Conservation (phyloP, 2,113 vertebrate genomes). For the Xiphophorus couchianus region DNA sequence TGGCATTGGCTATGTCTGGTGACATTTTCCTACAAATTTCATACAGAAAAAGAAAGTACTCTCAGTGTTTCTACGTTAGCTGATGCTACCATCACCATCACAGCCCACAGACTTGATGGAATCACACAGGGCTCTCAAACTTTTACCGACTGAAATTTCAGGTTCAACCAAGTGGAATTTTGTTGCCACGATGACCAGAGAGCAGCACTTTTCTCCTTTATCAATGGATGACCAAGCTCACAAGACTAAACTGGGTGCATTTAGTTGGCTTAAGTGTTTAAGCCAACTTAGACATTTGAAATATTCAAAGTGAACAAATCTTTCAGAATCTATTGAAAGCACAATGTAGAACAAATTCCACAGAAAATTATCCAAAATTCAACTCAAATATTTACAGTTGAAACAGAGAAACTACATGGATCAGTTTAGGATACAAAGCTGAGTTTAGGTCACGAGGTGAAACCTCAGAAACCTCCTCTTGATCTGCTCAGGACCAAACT, state of each 20-base stretch:
- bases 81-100: no score
- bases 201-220: no score
- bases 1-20: no score
- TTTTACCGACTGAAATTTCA: no score
- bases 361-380: not conserved
- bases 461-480: conserved; percentile 23
- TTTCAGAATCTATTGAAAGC: not conserved
- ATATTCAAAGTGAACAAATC: not conserved
- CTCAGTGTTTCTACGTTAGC: no score
- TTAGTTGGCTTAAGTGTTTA: not conserved
- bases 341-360: not conserved
- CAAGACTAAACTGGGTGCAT: not conserved
- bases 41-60: no score
- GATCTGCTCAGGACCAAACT: conserved; percentile 36
- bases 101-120: no score
- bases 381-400: not conserved
- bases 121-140: no score
- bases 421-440: conserved; percentile 9
- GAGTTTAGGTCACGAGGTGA: conserved; percentile 24
- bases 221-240: no score
- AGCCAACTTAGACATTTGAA: not conserved
- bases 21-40: no score
- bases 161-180: no score
- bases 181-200: no score
- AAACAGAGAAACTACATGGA: conserved; percentile 3